These are phyloP conservation scores for Leptodactylus fuscus DNA, from an alignment of 2,113 vertebrate genomes.

Conservation along the genomic window DNA sequence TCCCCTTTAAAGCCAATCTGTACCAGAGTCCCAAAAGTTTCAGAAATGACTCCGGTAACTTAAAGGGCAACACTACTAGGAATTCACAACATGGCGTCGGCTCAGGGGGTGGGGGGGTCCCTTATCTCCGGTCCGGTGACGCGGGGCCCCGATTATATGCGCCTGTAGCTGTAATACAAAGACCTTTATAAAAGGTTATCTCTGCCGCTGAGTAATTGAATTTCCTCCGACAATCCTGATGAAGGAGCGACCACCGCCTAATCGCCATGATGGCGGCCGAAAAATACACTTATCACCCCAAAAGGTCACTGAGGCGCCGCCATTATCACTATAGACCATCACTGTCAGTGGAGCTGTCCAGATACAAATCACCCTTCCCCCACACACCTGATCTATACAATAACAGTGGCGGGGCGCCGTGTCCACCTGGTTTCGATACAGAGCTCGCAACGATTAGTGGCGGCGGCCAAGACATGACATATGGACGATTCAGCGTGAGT, in stretches of 20 bases:
- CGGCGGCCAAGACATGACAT: constrained; percentile 1
- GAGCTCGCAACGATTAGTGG: not conserved
- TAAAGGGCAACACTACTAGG: too few relatives aligned
- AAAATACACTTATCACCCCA: not conserved
- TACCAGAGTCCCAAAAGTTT: too few relatives aligned
- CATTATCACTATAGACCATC: not conserved
- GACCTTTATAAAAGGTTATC: constrained; percentile 5
- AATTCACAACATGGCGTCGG: too few relatives aligned
- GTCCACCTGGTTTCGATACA: constrained; percentile 19
- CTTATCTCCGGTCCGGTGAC: too few relatives aligned
- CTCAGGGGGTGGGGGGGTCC: too few relatives aligned
- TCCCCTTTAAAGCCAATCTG: too few relatives aligned
- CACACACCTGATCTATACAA: not conserved
- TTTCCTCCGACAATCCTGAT: not conserved
- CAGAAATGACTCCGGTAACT: too few relatives aligned
- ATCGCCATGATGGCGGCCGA: not conserved
- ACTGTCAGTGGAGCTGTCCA: not conserved
- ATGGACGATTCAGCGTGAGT: not conserved
- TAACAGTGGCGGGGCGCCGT: too few relatives aligned
- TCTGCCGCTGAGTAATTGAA: not conserved
- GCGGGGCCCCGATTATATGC: too few relatives aligned
- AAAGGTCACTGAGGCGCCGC: not conserved
- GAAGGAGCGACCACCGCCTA: not conserved
- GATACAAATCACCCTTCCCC: not conserved
- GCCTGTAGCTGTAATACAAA: too few relatives aligned